phyloP scores from a whole-genome alignment of 2,797 vertebrate genomes.

The Melanotaenia pygmaea region DNA sequence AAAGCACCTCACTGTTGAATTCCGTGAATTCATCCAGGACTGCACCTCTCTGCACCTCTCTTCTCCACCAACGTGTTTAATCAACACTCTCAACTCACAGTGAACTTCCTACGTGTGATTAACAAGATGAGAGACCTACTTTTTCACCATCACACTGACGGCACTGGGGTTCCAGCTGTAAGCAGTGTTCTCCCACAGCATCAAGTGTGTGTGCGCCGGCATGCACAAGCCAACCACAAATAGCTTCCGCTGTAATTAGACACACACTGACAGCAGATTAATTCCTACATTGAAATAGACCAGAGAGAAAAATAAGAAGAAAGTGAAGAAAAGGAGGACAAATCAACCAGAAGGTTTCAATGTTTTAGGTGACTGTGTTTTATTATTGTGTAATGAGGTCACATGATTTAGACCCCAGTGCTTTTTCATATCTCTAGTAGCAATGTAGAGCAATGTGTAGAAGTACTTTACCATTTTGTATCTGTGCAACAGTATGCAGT shows the following conservation, averaged over 20 bases:
- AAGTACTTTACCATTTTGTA: too few species aligned
- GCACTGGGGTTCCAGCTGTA: constrained; percentile 56
- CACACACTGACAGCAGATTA: constrained; percentile 44
- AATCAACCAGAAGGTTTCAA: neutral
- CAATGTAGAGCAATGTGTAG: too few species aligned
- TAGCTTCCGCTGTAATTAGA: constrained; percentile 62
- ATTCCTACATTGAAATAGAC: constrained; percentile 46
- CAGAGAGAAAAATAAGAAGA: constrained; percentile 6
- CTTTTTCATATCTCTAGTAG: too few species aligned
- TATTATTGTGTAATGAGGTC: neutral
- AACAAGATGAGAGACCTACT: constrained; percentile 70
- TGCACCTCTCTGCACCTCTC: constrained; percentile 17
- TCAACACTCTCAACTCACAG: constrained; percentile 67
- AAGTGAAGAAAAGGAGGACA: neutral
- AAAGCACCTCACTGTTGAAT: constrained; percentile 18
- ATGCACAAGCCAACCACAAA: constrained; percentile 29
- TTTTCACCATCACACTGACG: constrained; percentile 58
- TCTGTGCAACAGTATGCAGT: too few species aligned
- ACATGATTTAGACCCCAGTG: neutral
- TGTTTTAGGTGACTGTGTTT: neutral
- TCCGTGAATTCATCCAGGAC: constrained; percentile 8
- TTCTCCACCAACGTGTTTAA: constrained; percentile 52
- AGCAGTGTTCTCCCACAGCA: constrained; percentile 40
- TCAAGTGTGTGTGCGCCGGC: constrained; percentile 8
- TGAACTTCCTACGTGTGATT: constrained; percentile 65